Evolutionary conservation across 2,888 invertebrate species (phyloP).

Genomic region (Diaperis boleti): DNA sequence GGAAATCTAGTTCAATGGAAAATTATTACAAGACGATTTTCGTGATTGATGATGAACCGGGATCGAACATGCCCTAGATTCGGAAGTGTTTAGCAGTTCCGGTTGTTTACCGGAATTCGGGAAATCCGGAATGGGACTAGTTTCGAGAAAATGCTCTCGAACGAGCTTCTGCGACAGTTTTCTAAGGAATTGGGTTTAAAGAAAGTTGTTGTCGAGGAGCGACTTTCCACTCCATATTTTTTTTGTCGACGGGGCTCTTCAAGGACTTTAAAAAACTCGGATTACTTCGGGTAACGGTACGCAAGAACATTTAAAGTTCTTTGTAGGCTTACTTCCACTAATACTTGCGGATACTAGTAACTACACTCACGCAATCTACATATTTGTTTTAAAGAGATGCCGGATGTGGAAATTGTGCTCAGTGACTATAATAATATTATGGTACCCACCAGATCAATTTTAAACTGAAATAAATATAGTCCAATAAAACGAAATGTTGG

Average conservation of each 20-base stretch:
- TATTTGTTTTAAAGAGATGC: too few relatives aligned
- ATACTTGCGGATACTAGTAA: too few relatives aligned
- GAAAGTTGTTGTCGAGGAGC: not conserved
- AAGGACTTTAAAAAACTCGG: not conserved
- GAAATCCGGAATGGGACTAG: not conserved
- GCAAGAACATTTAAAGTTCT: not conserved
- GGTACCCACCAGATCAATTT: too few relatives aligned
- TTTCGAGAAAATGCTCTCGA: not conserved
- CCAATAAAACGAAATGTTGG: too few relatives aligned
- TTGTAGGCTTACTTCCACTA: not conserved
- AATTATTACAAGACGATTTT: slow-evolving; percentile 24
- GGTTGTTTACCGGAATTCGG: slow-evolving; percentile 9
- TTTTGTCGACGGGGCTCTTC: not conserved
- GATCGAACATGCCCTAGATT: slow-evolving; percentile 12
- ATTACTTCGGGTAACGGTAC: not conserved
- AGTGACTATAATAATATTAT: too few relatives aligned
- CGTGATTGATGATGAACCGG: slow-evolving; percentile 22
- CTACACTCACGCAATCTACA: too few relatives aligned
- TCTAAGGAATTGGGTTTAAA: not conserved
- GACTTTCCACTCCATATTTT: not conserved
- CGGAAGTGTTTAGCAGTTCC: slow-evolving; percentile 6
- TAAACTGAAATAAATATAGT: too few relatives aligned
- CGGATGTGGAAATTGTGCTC: too few relatives aligned
- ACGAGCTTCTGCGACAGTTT: not conserved
- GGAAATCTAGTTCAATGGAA: slow-evolving; percentile 36